These are phyloP conservation scores for Arctopsyche grandis DNA, from an alignment of 1,140 invertebrate species.

Conservation along the genomic window DNA sequence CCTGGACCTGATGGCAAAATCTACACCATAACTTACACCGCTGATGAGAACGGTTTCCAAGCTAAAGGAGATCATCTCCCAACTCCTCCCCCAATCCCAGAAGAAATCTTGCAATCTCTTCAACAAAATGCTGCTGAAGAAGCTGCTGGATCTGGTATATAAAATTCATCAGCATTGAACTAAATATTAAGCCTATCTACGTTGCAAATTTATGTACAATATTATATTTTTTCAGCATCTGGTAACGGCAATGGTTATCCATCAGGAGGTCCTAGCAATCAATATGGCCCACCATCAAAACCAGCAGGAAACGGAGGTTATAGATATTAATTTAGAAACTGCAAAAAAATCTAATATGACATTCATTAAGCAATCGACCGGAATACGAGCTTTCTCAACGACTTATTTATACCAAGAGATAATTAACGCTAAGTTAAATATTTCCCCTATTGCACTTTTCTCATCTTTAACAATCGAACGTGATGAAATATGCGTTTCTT, in stretches of 20 bases:
- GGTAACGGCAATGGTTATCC: slow-evolving; percentile 42
- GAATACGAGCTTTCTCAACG: slow-evolving; percentile 11
- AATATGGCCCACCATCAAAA: slow-evolving; percentile 47
- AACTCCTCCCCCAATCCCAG: slow-evolving; percentile 67
- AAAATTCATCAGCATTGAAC: neutral
- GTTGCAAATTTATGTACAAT: neutral
- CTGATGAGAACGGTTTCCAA: slow-evolving; percentile 77
- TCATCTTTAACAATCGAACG: neutral
- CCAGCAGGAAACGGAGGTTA: slow-evolving; percentile 48
- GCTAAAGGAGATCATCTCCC: slow-evolving; percentile 63
- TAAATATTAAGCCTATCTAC: no score
- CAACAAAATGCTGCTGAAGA: slow-evolving; percentile 60
- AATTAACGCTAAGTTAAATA: neutral
- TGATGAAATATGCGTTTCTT: slow-evolving; percentile 14
- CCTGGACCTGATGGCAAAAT: slow-evolving; percentile 77
- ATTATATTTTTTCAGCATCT: neutral
- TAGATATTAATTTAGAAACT: slow-evolving; percentile 47
- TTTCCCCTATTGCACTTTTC: slow-evolving; percentile 6
- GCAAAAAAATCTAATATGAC: neutral
- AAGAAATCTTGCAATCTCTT: slow-evolving; percentile 60
- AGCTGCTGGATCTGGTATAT: slow-evolving; percentile 45
- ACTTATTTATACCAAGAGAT: slow-evolving; percentile 16
- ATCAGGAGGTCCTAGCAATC: slow-evolving; percentile 39
- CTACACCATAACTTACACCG: slow-evolving; percentile 75
- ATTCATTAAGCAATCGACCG: neutral